phyloP scores from a whole-genome alignment of 2,797 vertebrate genomes.

The Gallirallus australis region DNA sequence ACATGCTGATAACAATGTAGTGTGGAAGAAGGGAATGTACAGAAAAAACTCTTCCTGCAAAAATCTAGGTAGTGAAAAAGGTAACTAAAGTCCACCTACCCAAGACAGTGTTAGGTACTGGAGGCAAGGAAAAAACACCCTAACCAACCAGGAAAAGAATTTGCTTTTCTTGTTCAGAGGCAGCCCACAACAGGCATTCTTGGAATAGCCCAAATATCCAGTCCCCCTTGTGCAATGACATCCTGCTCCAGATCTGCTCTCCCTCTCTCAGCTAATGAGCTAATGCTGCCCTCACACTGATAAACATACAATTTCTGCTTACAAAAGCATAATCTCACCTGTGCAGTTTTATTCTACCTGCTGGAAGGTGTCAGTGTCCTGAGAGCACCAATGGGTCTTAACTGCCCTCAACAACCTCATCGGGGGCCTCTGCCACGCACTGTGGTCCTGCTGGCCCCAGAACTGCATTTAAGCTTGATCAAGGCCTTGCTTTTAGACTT shows the following conservation, averaged over 20 bases:
- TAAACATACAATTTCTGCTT: neutral
- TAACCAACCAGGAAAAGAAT: neutral
- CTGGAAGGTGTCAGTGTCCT: neutral
- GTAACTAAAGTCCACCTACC: neutral
- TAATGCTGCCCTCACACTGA: neutral
- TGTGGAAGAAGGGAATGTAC: neutral
- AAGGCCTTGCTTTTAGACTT: neutral
- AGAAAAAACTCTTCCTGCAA: neutral
- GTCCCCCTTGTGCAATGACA: neutral
- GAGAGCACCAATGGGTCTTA: neutral
- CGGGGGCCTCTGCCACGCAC: accelerated
- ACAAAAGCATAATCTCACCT: neutral
- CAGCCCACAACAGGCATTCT: neutral
- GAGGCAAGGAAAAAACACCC: neutral
- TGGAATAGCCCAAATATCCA: neutral
- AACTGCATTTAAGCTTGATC: neutral
- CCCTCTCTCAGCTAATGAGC: neutral
- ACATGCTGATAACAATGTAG: neutral
- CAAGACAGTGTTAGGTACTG: neutral
- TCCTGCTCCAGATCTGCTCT: neutral
- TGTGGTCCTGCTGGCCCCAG: neutral
- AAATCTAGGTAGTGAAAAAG: neutral
- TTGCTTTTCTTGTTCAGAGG: neutral
- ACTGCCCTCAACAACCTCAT: neutral
- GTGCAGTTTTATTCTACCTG: neutral